These are phyloP conservation scores for Caenorhabditis latens DNA, from an alignment of 1,140 invertebrate species.

Conservation along the genomic window DNA sequence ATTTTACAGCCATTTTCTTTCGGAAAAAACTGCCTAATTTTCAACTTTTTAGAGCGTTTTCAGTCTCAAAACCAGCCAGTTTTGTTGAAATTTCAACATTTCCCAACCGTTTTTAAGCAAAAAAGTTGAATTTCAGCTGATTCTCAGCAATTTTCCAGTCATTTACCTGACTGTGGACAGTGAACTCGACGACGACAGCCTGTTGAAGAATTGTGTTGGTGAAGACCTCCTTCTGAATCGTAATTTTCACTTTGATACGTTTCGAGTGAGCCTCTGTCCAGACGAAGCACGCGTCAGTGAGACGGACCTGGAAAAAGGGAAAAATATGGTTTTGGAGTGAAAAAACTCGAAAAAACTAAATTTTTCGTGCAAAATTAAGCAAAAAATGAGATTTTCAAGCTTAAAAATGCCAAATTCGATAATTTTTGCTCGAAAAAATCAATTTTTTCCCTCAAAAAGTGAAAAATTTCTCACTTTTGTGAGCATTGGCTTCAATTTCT, in stretches of 20 bases:
- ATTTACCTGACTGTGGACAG: conserved; percentile 83
- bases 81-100: too few relatives aligned
- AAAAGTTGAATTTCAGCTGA: too few relatives aligned
- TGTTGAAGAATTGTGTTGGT: conserved; percentile 83
- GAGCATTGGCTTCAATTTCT: conserved; percentile 91
- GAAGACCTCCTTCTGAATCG: conserved; percentile 91
- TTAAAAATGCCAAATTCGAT: background rate
- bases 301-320: conserved; percentile 75
- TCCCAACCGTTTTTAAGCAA: too few relatives aligned
- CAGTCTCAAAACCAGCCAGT: too few relatives aligned
- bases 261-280: conserved; percentile 99
- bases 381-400: background rate
- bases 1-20: too few relatives aligned
- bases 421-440: background rate
- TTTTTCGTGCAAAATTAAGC: too few relatives aligned
- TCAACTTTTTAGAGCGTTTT: too few relatives aligned
- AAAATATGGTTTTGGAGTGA: background rate
- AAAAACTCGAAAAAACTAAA: background rate
- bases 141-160: too few relatives aligned
- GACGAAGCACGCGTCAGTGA: conserved; percentile 95
- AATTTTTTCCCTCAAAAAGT: background rate
- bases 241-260: conserved; percentile 94
- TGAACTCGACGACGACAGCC: conserved; percentile 93
- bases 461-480: conserved; percentile 79
- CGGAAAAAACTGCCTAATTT: too few relatives aligned